Conservation (phyloP, 1,140 invertebrate genomes). For the Neodiprion pinetum region DNA sequence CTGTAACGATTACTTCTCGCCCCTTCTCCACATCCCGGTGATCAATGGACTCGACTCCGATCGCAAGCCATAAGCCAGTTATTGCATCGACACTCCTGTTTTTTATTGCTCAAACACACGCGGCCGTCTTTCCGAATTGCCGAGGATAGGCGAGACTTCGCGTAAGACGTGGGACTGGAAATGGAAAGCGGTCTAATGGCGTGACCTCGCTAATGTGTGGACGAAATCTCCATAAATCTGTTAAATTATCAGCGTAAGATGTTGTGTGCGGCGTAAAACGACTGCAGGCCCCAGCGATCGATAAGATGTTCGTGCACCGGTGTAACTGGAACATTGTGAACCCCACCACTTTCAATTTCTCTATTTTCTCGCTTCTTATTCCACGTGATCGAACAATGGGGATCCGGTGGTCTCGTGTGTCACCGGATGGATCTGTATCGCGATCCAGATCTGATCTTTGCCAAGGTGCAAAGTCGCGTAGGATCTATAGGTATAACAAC, state of each 20-base stretch:
- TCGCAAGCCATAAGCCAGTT: not conserved
- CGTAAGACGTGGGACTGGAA: not conserved
- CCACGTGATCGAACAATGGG: not conserved
- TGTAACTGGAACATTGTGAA: not conserved
- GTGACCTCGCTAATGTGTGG: too few species aligned
- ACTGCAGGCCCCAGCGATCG: too few species aligned
- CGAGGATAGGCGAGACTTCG: not conserved
- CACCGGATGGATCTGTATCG: not conserved
- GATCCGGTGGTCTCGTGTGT: constrained; percentile 4
- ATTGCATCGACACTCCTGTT: not conserved
- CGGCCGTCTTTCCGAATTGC: not conserved
- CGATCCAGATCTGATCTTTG: not conserved
- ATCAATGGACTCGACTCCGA: not conserved
- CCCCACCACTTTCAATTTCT: not conserved
- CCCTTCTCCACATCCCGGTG: not conserved
- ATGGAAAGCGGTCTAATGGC: too few species aligned
- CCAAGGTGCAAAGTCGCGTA: constrained; percentile 4
- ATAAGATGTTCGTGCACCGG: too few species aligned
- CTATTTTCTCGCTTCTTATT: not conserved
- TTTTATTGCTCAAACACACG: not conserved
- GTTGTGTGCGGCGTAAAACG: too few species aligned
- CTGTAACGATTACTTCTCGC: not conserved
- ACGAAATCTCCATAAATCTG: too few species aligned
- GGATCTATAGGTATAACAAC: not conserved
- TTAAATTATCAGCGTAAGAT: too few species aligned